phyloP scores from a whole-genome alignment of 2,888 invertebrate genomes.

The Dasypolia templi region DNA sequence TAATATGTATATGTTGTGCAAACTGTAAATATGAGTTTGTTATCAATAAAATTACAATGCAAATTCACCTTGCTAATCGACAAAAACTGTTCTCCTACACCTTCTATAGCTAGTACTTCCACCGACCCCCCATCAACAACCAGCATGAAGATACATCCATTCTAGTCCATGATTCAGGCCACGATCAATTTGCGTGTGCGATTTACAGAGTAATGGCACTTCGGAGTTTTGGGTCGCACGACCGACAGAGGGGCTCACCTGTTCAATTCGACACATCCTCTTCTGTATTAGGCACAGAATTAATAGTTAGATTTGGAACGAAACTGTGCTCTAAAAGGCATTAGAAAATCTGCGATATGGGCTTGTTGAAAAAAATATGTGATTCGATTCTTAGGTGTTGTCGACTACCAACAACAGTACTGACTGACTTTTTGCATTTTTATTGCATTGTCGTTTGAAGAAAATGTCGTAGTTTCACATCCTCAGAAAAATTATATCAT shows the following conservation, averaged over 20 bases:
- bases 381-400: no score
- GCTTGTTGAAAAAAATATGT: neutral
- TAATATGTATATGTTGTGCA: neutral
- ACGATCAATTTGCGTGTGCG: conserved; percentile 65
- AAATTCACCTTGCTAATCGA: neutral
- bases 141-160: conserved; percentile 34
- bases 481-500: no score
- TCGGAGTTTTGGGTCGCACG: conserved; percentile 75
- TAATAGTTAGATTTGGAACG: conserved; percentile 4
- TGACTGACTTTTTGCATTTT: no score
- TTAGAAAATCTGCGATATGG: neutral
- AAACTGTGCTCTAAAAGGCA: neutral
- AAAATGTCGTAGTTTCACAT: no score
- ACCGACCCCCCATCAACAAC: neutral
- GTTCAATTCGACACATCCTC: conserved; percentile 82
- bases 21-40: neutral
- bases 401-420: no score
- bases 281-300: conserved; percentile 24
- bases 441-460: no score
- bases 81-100: neutral
- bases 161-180: conserved; percentile 47
- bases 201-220: conserved; percentile 54
- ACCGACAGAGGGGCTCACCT: conserved; percentile 77
- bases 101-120: neutral
- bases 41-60: neutral